These are phyloP conservation scores for Oxycera nigricornis DNA, from an alignment of 2,888 invertebrate species.

Conservation along the genomic window DNA sequence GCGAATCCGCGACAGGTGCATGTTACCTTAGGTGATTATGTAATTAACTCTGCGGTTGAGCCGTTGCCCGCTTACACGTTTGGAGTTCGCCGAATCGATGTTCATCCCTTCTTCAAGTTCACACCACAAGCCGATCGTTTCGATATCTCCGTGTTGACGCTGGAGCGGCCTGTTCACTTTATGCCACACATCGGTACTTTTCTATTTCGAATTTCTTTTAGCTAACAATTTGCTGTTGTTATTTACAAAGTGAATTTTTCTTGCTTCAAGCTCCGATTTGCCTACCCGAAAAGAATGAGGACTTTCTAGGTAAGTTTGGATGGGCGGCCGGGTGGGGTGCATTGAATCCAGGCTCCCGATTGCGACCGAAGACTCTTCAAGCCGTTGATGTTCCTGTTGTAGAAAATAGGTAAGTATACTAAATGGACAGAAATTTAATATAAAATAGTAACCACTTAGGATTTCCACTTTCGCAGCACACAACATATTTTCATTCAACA, in stretches of 20 bases:
- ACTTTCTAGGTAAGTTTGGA: conserved; percentile 88
- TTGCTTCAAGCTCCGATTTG: conserved; percentile 78
- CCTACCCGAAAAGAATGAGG: conserved; percentile 86
- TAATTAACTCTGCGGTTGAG: conserved; percentile 91
- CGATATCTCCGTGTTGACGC: conserved; percentile 86
- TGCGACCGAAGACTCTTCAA: conserved; percentile 88
- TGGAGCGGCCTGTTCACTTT: conserved; percentile 88
- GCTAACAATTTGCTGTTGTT: conserved; percentile 11
- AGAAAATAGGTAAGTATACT: conserved; percentile 71
- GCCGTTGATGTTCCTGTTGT: conserved; percentile 93
- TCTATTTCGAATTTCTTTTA: conserved; percentile 36
- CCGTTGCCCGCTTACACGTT: conserved; percentile 91
- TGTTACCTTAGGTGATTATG: conserved; percentile 86
- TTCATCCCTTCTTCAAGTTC: conserved; percentile 91
- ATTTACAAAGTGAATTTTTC: conserved; percentile 4
- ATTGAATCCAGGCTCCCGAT: conserved; percentile 79
- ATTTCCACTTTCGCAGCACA: no score
- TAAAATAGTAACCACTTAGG: no score
- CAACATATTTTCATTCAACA: no score
- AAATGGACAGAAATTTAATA: no score
- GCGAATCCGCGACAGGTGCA: conserved; percentile 90
- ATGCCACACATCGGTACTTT: conserved; percentile 81
- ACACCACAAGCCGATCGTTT: conserved; percentile 92
- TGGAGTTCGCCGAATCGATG: conserved; percentile 87
- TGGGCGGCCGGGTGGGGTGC: conserved; percentile 96